Evolutionary conservation across 2,113 vertebrate genomes (phyloP), one percentile per base, ranked within the genome.

Genomic region (Muntiacus muntjak): DNA sequence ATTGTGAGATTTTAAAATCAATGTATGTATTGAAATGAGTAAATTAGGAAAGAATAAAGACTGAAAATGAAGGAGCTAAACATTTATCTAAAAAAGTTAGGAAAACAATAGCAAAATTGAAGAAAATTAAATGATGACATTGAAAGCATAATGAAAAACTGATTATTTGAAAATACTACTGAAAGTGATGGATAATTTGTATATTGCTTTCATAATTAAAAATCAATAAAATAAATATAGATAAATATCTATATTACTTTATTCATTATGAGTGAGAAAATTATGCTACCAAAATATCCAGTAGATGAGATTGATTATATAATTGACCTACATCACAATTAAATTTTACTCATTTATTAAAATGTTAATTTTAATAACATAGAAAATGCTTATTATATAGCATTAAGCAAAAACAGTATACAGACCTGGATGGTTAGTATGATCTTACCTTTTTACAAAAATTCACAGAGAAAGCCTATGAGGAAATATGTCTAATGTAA

Each of bases 151-250:
- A 92, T 92, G 67, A 67, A 86, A 85, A 89, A 40, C 30, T 89
- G 52, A n/a, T 79, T 55, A 81, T 93, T 96, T 96, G 76, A 88
- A 98, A 95, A 93, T 57, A 93, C 76, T 92, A 88, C 50, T 81
- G 55, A 91, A 84, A 57, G 3, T 95, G 15, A 54, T 92, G 74
- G 33, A 71, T 91, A 88, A 57, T 92, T 4, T 83, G 23, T 58
- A 12, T 36, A 62, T 89, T 94, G 17, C 33, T 93, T 88, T 79
- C 81, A 4, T 91, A 95, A 91, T 58, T 57, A 62, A 96, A 98
- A 76, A 50, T 55, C 23, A 84, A 15, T 82, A 82, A 64, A 52
- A 83, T 60, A 55, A 96, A 15, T 74, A 1, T 58, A 85, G 79
- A 40, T 74, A 74, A 71, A 85, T 60, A 45, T 82, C 10, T 86